Evolutionary conservation across 2,113 vertebrate genomes (phyloP).

Genomic region (Lethenteron reissneri): DNA sequence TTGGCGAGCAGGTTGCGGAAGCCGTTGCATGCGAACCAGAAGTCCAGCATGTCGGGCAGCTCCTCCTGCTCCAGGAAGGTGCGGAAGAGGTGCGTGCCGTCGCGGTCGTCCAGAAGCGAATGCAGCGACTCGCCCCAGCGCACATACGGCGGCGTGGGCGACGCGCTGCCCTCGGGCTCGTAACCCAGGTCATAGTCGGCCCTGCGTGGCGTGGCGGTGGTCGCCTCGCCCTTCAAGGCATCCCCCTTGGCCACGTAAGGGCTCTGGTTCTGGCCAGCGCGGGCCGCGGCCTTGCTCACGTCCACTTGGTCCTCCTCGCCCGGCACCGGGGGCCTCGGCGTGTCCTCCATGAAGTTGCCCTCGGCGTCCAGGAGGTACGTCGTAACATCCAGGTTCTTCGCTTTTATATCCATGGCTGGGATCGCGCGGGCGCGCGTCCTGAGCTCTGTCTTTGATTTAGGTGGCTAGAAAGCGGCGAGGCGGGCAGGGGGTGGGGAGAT

Average conservation of each 20-base stretch:
- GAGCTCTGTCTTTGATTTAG: background rate
- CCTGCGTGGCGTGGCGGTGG: constrained; percentile 60
- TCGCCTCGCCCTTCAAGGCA: constrained; percentile 41
- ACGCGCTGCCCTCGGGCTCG: constrained; percentile 86
- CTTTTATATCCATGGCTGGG: constrained; percentile 3
- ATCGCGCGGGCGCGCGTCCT: background rate
- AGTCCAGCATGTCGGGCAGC: constrained; percentile 73
- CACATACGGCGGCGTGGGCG: constrained; percentile 77
- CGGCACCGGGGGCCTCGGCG: constrained; percentile 80
- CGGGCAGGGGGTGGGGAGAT: background rate
- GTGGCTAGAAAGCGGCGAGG: background rate
- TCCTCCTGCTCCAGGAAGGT: constrained; percentile 77
- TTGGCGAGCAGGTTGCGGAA: constrained; percentile 72
- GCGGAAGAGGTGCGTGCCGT: constrained; percentile 75
- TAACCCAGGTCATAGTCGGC: constrained; percentile 86
- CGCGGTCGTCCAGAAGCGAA: constrained; percentile 80
- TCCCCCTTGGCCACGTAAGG: constrained; percentile 44
- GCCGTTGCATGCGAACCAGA: constrained; percentile 94
- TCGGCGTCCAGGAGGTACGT: constrained; percentile 51
- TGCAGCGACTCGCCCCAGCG: constrained; percentile 90
- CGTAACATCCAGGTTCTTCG: constrained; percentile 1
- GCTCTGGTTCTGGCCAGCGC: constrained; percentile 25
- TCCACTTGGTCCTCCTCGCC: constrained; percentile 56
- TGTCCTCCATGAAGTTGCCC: constrained; percentile 85
- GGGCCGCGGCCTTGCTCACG: constrained; percentile 35